Conservation (phyloP, 2,888 invertebrate species). For the Polyommatus iphigenia region DNA sequence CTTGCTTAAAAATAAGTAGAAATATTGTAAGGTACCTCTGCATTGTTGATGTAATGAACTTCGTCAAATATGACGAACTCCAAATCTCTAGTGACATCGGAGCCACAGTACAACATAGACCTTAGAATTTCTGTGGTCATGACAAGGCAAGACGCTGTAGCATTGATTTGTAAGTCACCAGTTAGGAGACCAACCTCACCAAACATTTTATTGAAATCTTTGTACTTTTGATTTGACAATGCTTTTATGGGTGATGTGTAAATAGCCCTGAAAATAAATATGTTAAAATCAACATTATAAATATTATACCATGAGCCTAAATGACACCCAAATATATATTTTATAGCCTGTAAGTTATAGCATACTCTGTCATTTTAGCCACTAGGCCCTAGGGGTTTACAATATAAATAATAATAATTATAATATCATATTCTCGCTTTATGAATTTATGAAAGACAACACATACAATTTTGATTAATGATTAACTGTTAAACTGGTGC, state of each 20-base stretch:
- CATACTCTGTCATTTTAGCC: no score
- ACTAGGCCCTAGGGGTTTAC: no score
- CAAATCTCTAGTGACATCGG: conserved; percentile 95
- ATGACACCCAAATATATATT: background rate
- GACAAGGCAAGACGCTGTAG: conserved; percentile 95
- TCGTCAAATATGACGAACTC: conserved; percentile 99
- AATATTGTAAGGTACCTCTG: no score
- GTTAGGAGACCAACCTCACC: conserved; percentile 96
- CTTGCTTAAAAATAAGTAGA: no score
- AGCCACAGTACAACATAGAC: conserved; percentile 97
- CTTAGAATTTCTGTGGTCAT: conserved; percentile 99
- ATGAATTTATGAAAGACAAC: no score
- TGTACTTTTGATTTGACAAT: conserved; percentile 98
- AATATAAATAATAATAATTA: no score
- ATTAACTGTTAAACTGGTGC: no score
- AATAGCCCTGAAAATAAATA: conserved; percentile 82
- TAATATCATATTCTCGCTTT: no score
- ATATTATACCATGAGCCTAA: no score
- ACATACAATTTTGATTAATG: no score
- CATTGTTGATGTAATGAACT: conserved; percentile 99
- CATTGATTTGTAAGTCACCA: conserved; percentile 97
- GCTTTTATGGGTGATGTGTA: conserved; percentile 99
- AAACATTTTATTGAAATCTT: conserved; percentile 96
- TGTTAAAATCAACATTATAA: background rate
- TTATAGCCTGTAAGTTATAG: no score